Percentiles rank a stretch among this genome's conserved stretches.
Conservation (phyloP, 2,888 invertebrate genomes). For the Oasisia sp. region DNA sequence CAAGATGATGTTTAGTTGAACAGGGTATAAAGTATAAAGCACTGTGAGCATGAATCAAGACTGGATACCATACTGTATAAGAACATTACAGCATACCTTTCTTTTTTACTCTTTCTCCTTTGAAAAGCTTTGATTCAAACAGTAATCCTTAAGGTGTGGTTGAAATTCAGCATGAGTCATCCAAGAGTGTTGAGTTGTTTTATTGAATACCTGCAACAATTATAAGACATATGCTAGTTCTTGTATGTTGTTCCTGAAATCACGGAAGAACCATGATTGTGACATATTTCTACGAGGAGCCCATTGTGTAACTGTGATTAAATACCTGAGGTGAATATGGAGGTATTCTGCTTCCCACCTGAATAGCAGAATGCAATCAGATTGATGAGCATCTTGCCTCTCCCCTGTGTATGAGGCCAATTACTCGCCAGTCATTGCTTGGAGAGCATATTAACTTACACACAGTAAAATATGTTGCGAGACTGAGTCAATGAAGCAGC, state of each 20-base stretch:
- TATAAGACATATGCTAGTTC: neutral
- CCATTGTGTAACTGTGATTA: neutral
- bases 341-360: neutral
- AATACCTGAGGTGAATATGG: neutral
- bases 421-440: neutral
- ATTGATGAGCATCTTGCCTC: neutral
- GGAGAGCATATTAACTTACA: neutral
- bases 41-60: too few relatives aligned
- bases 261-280: neutral
- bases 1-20: too few relatives aligned
- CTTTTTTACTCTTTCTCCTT: too few relatives aligned
- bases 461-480: neutral
- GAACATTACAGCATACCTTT: too few relatives aligned
- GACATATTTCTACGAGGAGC: neutral
- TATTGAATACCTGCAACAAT: too few relatives aligned
- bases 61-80: too few relatives aligned
- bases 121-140: too few relatives aligned
- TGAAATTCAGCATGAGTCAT: too few relatives aligned
- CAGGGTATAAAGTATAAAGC: too few relatives aligned
- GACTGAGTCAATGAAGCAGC: neutral
- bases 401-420: neutral
- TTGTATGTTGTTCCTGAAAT: neutral
- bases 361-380: too few relatives aligned
- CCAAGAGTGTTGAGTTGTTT: too few relatives aligned
- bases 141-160: too few relatives aligned